phyloP scores from a whole-genome alignment of 2,888 invertebrate species.

The Perizoma affinitatum region DNA sequence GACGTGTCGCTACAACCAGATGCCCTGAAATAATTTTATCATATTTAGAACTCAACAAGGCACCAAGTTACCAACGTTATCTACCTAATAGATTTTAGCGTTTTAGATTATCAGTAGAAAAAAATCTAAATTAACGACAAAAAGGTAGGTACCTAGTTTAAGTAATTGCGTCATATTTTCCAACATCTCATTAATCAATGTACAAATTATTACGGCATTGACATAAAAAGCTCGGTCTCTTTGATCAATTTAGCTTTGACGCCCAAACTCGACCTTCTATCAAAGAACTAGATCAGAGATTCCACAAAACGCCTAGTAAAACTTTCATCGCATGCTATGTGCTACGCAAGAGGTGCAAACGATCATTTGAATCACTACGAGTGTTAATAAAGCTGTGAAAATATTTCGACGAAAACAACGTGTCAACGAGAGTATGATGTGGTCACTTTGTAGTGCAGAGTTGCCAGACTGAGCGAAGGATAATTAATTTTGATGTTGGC shows the following conservation, averaged over 20 bases:
- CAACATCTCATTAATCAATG: conserved; percentile 3
- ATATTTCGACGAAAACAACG: conserved; percentile 57
- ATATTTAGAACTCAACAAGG: too few species aligned
- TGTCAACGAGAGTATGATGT: conserved; percentile 42
- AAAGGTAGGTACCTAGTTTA: too few species aligned
- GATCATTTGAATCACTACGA: conserved; percentile 29
- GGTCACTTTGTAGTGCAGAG: conserved; percentile 23
- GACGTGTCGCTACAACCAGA: too few species aligned
- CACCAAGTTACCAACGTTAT: too few species aligned
- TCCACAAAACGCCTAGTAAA: conserved; percentile 26
- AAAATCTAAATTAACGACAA: too few species aligned
- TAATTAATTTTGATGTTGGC: not conserved
- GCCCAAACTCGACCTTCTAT: conserved; percentile 4
- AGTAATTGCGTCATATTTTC: too few species aligned
- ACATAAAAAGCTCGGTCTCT: conserved; percentile 9
- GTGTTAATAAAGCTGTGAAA: conserved; percentile 61
- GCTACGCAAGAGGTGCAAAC: conserved; percentile 22
- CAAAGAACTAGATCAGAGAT: conserved; percentile 24
- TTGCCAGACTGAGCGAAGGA: conserved; percentile 15
- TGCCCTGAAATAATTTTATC: too few species aligned
- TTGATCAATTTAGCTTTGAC: conserved; percentile 16
- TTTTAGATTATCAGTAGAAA: too few species aligned
- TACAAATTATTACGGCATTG: conserved; percentile 9
- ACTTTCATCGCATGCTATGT: conserved; percentile 26
- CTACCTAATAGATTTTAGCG: too few species aligned